A percentile compares a stretch with the other conserved stretches of the same genome.
These are phyloP conservation scores for Anguilla japonica DNA, from an alignment of 2,113 vertebrate species.

Conservation along the genomic window DNA sequence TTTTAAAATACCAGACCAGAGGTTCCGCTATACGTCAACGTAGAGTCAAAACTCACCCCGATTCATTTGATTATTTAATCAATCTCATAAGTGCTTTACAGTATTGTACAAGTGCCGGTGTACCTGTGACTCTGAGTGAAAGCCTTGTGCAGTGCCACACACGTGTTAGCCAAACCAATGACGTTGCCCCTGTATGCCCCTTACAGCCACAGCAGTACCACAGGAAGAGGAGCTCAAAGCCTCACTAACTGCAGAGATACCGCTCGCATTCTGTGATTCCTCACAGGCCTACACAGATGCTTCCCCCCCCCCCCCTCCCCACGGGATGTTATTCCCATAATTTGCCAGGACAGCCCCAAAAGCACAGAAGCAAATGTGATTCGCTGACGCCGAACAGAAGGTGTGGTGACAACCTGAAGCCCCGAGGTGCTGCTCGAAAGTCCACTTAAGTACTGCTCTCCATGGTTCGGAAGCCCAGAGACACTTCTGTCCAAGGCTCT, in stretches of 20 bases:
- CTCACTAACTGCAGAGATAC: not conserved
- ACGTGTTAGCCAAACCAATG: not conserved
- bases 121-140: not conserved
- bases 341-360: not conserved
- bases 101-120: not conserved
- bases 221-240: not conserved
- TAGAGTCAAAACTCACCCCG: not conserved
- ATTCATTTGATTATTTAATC: slow-evolving; percentile 5
- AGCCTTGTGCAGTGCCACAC: slow-evolving; percentile 35
- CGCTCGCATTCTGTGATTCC: not conserved
- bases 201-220: not conserved
- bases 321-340: not conserved
- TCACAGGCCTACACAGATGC: not conserved
- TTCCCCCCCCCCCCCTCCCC: not conserved
- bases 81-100: not conserved
- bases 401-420: slow-evolving; percentile 8
- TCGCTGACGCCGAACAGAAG: not conserved
- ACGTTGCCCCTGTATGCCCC: not conserved
- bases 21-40: not conserved
- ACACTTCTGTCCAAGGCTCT: not conserved
- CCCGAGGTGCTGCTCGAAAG: not conserved
- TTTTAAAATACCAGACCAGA: not conserved
- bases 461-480: not conserved
- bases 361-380: not conserved
- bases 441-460: not conserved